phyloP scores from a whole-genome alignment of 2,797 vertebrate genomes.

The Rhinogobio ventralis region DNA sequence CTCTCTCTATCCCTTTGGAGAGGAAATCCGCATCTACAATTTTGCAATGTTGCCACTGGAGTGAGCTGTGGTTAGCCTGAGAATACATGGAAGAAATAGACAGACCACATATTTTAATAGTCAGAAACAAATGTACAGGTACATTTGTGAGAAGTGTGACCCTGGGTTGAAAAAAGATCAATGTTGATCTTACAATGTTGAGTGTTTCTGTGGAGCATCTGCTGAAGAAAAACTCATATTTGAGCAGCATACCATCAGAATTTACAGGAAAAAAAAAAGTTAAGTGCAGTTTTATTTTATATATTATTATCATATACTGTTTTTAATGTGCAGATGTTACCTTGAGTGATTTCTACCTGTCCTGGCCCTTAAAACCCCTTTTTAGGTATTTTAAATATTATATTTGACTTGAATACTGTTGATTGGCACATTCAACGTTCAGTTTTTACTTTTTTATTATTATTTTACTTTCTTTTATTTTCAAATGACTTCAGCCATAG shows the following conservation, averaged over 20 bases:
- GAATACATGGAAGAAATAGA: background rate
- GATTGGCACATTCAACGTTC: background rate
- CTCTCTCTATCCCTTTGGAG: conserved; percentile 32
- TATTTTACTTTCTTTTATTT: too few species aligned
- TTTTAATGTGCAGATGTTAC: background rate
- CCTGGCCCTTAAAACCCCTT: background rate
- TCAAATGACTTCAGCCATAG: background rate
- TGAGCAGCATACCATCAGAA: background rate
- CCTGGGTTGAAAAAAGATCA: background rate
- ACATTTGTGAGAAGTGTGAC: background rate
- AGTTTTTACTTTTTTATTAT: background rate
- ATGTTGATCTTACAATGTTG: background rate
- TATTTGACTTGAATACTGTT: background rate
- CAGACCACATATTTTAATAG: background rate
- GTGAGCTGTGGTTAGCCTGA: conserved; percentile 56
- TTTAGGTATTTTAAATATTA: background rate
- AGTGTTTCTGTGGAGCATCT: background rate
- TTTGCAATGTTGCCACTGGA: conserved; percentile 56
- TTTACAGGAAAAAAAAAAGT: background rate
- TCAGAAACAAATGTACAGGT: background rate
- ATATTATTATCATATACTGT: background rate
- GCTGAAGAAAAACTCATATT: background rate
- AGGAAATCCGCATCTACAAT: conserved; percentile 43
- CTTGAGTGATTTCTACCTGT: background rate
- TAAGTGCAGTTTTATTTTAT: background rate